phyloP scores from a whole-genome alignment of 2,797 vertebrate species.

The Todus mexicanus region DNA sequence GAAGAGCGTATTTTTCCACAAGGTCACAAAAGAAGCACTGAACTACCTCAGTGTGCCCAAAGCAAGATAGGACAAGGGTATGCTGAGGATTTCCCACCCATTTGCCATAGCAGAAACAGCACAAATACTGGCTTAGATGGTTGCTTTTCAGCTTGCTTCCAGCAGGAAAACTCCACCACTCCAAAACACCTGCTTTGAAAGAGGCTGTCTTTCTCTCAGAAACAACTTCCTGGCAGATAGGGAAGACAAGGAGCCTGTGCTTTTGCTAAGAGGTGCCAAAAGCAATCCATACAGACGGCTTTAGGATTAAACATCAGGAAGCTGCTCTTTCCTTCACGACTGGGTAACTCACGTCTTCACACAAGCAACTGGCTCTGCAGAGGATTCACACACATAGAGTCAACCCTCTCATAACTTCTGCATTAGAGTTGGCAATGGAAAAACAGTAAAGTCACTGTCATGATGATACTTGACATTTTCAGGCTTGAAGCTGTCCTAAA shows the following conservation, averaged over 20 bases:
- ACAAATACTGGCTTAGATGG: not conserved
- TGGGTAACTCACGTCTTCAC: not conserved
- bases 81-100: not conserved
- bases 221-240: not conserved
- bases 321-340: not conserved
- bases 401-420: no score
- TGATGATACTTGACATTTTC: not conserved
- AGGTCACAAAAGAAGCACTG: not conserved
- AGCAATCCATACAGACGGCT: not conserved
- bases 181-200: not conserved
- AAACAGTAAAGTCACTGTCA: not conserved
- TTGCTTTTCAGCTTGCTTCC: not conserved
- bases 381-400: rapidly evolving
- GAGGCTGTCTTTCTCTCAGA: not conserved
- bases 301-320: not conserved
- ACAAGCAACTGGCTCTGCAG: not conserved
- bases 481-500: not conserved
- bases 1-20: not conserved
- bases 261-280: not conserved
- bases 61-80: not conserved
- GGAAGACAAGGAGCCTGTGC: not conserved
- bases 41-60: not conserved
- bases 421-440: not conserved
- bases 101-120: not conserved
- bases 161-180: not conserved